Evolutionary conservation across 2,888 invertebrate genomes (phyloP).

Genomic region (Gisinianus flammeolus): DNA sequence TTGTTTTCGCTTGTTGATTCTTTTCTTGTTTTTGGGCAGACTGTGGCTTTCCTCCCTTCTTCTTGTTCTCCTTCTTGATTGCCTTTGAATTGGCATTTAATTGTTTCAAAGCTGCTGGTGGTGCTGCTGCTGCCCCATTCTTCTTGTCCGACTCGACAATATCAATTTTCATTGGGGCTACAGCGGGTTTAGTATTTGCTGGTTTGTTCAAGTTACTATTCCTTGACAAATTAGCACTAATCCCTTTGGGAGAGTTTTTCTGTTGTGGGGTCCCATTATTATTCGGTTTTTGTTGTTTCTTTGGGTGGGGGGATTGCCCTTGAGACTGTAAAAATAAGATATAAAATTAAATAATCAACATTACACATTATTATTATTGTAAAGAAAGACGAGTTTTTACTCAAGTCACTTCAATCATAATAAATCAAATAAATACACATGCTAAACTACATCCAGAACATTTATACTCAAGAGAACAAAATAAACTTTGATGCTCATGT

Average conservation of each 20-base stretch:
- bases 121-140: not conserved
- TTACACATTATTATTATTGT: too few species aligned
- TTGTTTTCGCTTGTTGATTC: slow-evolving; percentile 25
- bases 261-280: not conserved
- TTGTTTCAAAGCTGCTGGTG: slow-evolving; percentile 21
- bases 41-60: not conserved
- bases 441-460: too few species aligned
- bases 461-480: too few species aligned
- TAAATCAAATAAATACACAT: too few species aligned
- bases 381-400: too few species aligned
- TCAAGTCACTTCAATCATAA: too few species aligned
- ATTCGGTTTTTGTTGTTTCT: not conserved
- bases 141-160: slow-evolving; percentile 20
- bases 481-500: too few species aligned
- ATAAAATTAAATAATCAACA: too few species aligned
- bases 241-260: slow-evolving; percentile 22
- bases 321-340: slow-evolving; percentile 6
- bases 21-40: slow-evolving; percentile 35
- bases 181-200: not conserved
- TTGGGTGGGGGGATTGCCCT: slow-evolving; percentile 6
- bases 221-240: slow-evolving; percentile 33
- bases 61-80: slow-evolving; percentile 17
- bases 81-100: slow-evolving; percentile 35
- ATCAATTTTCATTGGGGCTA: slow-evolving; percentile 37
- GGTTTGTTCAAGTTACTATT: not conserved